phyloP scores from a whole-genome alignment of 2,113 vertebrate species.

The Pelecanoides urinatrix region DNA sequence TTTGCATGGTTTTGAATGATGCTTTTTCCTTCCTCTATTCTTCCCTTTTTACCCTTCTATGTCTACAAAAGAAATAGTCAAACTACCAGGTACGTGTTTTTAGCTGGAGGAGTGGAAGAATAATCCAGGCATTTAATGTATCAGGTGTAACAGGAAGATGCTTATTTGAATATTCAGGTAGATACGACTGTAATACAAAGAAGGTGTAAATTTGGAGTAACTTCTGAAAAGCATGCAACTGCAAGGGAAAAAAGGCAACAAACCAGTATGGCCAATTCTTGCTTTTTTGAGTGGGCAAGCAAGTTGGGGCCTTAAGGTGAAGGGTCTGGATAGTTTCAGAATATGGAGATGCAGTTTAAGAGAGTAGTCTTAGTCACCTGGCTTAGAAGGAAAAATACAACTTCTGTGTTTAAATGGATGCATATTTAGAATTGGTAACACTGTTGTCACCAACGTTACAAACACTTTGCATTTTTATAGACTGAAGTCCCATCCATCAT shows the following conservation, averaged over 20 bases:
- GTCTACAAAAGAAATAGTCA: background rate
- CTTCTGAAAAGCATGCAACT: background rate
- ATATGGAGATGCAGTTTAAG: background rate
- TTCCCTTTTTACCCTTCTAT: background rate
- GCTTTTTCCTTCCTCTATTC: background rate
- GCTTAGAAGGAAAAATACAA: background rate
- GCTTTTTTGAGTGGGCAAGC: background rate
- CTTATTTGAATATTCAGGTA: background rate
- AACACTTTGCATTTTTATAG: background rate
- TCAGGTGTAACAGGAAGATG: background rate
- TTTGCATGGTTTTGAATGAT: background rate
- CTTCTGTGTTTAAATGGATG: background rate
- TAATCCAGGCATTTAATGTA: background rate
- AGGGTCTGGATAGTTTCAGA: background rate
- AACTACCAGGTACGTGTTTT: background rate
- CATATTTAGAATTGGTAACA: background rate
- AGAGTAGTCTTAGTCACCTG: background rate
- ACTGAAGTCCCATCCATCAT: background rate
- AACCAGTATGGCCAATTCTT: background rate
- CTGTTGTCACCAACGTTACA: background rate
- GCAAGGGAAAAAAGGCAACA: background rate
- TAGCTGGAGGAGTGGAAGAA: background rate
- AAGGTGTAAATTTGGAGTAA: background rate
- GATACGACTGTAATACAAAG: background rate
- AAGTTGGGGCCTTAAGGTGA: background rate